These are phyloP conservation scores for Heterotis niloticus DNA, from an alignment of 2,113 vertebrate genomes.

Conservation along the genomic window DNA sequence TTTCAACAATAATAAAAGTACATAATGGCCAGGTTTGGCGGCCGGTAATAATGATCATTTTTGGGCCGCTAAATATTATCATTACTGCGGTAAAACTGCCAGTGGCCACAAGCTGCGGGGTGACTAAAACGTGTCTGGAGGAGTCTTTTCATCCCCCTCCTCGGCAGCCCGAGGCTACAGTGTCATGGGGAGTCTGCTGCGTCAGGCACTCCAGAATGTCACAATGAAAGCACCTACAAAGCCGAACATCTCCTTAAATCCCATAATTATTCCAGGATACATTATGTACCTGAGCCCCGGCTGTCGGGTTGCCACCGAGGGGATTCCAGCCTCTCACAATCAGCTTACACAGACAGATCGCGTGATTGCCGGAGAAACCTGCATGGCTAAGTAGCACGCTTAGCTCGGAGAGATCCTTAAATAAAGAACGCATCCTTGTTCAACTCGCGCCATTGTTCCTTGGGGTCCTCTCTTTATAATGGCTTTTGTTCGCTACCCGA, in stretches of 20 bases:
- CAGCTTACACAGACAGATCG: conserved; percentile 65
- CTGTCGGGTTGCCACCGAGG: conserved; percentile 58
- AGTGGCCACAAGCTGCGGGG: conserved; percentile 41
- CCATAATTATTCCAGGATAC: conserved; percentile 65
- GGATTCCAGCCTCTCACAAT: conserved; percentile 62
- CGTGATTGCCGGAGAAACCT: conserved; percentile 60
- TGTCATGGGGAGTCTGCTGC: conserved; percentile 46
- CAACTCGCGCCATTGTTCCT: conserved; percentile 34
- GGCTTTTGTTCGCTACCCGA: conserved; percentile 39
- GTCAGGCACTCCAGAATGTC: conserved; percentile 60
- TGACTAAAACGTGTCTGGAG: conserved; percentile 55
- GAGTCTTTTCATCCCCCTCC: conserved; percentile 35
- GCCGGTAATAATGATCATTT: conserved; percentile 36
- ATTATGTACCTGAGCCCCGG: conserved; percentile 62
- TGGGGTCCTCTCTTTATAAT: conserved; percentile 29
- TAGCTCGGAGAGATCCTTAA: conserved; percentile 51
- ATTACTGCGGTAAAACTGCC: conserved; percentile 36
- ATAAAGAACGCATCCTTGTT: conserved; percentile 49
- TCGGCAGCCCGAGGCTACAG: conserved; percentile 44
- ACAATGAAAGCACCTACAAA: conserved; percentile 66
- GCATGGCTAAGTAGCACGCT: conserved; percentile 57
- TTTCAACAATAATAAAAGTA: conserved; percentile 20
- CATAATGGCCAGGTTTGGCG: conserved; percentile 28
- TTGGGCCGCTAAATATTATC: conserved; percentile 39
- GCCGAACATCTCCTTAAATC: conserved; percentile 63